Percentiles rank a stretch among this genome's conserved stretches.
Conservation (phyloP, 2,113 vertebrate species). For the Glareola pratincola region DNA sequence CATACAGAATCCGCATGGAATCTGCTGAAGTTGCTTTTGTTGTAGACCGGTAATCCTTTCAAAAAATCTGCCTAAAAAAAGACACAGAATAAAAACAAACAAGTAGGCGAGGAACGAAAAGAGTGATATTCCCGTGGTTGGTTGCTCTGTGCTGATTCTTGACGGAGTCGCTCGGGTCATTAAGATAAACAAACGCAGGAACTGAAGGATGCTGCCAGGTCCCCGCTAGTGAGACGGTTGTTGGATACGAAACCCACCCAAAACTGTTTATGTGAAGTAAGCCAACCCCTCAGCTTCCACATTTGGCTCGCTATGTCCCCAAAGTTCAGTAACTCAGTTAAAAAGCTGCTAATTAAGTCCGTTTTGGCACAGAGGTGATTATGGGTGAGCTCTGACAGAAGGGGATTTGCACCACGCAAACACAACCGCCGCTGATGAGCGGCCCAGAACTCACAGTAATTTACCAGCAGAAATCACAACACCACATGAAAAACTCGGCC, state of each 20-base stretch:
- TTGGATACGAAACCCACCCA: neutral
- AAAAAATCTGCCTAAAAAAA: slow-evolving; percentile 91
- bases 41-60: slow-evolving; percentile 97
- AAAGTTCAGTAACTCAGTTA: neutral
- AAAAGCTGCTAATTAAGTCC: neutral
- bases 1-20: slow-evolving; percentile 98
- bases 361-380: neutral
- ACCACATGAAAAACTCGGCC: neutral
- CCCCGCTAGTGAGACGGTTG: neutral
- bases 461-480: neutral
- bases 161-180: neutral
- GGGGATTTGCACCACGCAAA: neutral
- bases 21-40: slow-evolving; percentile 97
- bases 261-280: neutral
- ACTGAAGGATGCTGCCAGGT: neutral
- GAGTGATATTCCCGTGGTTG: fast-evolving
- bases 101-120: neutral
- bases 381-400: neutral
- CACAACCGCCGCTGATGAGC: neutral
- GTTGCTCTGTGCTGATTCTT: neutral
- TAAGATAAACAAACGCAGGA: neutral
- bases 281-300: neutral
- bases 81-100: neutral
- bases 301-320: neutral
- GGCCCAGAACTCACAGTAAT: neutral